Evolutionary conservation across 1,140 invertebrate genomes (phyloP).

Genomic region (Leptestheria dahalacensis): DNA sequence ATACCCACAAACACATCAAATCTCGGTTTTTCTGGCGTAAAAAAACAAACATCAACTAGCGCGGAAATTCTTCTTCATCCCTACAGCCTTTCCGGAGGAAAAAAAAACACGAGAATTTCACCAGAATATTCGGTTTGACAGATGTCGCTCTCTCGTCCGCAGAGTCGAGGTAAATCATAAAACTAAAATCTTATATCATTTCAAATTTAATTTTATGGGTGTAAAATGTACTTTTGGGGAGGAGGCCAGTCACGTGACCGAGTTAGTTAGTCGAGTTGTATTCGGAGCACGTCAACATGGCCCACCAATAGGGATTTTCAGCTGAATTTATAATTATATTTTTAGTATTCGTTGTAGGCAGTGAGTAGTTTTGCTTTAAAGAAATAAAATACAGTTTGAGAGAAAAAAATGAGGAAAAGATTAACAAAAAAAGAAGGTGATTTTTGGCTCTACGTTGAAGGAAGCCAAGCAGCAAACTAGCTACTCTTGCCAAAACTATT

Average conservation of each 20-base stretch:
- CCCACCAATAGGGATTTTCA: neutral
- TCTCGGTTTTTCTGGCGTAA: neutral
- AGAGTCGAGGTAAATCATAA: conserved; percentile 4
- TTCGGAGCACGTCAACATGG: neutral
- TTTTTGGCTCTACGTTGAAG: neutral
- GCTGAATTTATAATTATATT: neutral
- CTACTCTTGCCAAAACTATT: neutral
- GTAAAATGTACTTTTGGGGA: neutral
- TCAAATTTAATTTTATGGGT: neutral
- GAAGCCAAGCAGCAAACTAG: neutral
- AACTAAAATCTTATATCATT: neutral
- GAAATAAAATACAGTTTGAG: neutral
- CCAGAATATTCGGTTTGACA: too few species aligned
- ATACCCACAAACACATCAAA: neutral
- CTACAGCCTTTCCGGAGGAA: neutral
- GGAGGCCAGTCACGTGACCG: neutral
- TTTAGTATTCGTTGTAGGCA: neutral
- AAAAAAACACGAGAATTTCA: neutral
- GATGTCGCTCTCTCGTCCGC: conserved; percentile 7
- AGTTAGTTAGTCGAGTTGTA: neutral
- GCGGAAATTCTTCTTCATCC: too few species aligned
- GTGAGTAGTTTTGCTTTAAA: neutral
- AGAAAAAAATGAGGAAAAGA: neutral
- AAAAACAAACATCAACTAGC: neutral
- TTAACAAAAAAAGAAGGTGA: neutral